Evolutionary conservation across 2,888 invertebrate species (phyloP).

Genomic region (Sclerodermus sp.): DNA sequence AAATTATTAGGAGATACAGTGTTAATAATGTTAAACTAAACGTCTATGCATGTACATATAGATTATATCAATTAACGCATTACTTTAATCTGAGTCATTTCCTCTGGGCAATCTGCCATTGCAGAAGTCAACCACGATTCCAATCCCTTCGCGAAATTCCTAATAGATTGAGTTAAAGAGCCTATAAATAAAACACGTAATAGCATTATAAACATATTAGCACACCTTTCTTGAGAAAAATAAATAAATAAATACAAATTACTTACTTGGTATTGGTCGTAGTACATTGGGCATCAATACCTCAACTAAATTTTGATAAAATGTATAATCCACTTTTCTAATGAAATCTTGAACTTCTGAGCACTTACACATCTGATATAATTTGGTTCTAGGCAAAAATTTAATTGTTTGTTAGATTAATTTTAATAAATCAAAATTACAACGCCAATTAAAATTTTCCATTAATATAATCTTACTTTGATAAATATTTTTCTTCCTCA

Average conservation of each 20-base stretch:
- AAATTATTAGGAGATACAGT: conserved; percentile 13
- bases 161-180: conserved; percentile 87
- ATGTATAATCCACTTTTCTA: conserved; percentile 81
- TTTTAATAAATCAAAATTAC: conserved; percentile 7
- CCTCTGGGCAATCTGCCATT: conserved; percentile 80
- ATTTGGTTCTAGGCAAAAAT: conserved; percentile 61
- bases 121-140: conserved; percentile 85
- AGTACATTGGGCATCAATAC: conserved; percentile 95
- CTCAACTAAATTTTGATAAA: conserved; percentile 95
- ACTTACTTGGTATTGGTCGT: conserved; percentile 85
- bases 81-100: conserved; percentile 80
- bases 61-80: conserved; percentile 20
- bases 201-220: conserved; percentile 2
- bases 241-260: conserved; percentile 3
- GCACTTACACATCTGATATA: conserved; percentile 70
- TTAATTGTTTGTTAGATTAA: conserved; percentile 27
- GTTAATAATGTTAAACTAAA: not conserved
- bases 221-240: conserved; percentile 3
- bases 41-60: too few species aligned
- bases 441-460: too few species aligned
- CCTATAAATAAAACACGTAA: conserved; percentile 52
- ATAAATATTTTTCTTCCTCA: conserved; percentile 77
- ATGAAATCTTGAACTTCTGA: conserved; percentile 79
- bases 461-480: conserved; percentile 61
- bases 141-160: conserved; percentile 91